These are phyloP conservation scores for Chelon labrosus DNA, from an alignment of 2,797 vertebrate species.

Conservation along the genomic window DNA sequence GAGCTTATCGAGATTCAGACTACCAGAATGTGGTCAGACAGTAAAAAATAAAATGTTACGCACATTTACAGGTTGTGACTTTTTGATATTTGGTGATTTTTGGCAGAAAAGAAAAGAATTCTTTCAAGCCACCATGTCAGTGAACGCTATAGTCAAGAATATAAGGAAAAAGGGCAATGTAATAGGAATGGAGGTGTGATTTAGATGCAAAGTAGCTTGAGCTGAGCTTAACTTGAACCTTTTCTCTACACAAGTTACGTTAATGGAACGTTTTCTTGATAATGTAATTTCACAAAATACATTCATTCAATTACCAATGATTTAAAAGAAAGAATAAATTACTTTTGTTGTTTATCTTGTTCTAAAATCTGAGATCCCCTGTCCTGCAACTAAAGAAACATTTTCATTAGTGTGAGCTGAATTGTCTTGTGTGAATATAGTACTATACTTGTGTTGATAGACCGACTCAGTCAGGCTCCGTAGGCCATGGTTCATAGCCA, in stretches of 20 bases:
- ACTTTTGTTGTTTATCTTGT: background rate
- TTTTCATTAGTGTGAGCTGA: background rate
- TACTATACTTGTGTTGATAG: background rate
- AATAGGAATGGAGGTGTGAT: too few relatives aligned
- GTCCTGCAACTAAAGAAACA: background rate
- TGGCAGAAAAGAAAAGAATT: background rate
- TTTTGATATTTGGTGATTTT: background rate
- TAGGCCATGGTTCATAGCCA: too few relatives aligned
- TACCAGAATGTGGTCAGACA: background rate
- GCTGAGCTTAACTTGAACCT: too few relatives aligned
- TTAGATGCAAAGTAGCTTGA: too few relatives aligned
- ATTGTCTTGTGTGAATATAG: background rate
- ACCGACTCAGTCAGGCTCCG: background rate
- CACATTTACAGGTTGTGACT: background rate
- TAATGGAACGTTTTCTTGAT: background rate
- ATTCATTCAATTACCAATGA: too few relatives aligned
- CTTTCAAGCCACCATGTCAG: background rate
- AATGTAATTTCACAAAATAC: background rate
- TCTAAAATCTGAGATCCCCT: background rate
- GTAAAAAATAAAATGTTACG: background rate
- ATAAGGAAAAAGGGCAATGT: too few relatives aligned
- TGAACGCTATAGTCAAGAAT: too few relatives aligned
- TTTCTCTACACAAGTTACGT: background rate
- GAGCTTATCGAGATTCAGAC: background rate
- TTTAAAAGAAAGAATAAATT: background rate